Evolutionary conservation across 2,888 invertebrate genomes (phyloP).

Genomic region (Hydrotaea diabolus): DNA sequence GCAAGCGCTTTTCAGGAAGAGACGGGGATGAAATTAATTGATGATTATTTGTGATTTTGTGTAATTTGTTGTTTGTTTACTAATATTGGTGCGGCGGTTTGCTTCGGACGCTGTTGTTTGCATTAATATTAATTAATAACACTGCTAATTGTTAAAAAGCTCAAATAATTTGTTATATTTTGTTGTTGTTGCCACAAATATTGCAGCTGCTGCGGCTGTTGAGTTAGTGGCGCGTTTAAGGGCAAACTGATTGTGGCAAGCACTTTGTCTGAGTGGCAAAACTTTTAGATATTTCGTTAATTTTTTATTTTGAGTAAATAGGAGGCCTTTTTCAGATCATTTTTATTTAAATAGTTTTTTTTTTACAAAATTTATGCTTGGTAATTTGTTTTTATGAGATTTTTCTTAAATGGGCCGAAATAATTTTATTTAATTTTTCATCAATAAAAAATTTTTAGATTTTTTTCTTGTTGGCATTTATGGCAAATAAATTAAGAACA

Average conservation of each 20-base stretch:
- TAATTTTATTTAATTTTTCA: constrained; percentile 24
- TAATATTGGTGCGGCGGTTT: constrained; percentile 41
- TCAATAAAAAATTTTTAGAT: constrained; percentile 16
- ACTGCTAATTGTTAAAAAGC: constrained; percentile 52
- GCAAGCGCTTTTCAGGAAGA: constrained; percentile 28
- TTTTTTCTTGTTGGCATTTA: constrained; percentile 43
- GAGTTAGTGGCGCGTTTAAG: no score
- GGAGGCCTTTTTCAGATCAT: neutral
- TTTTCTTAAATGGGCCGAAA: no score
- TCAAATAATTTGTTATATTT: constrained; percentile 45
- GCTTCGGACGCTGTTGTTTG: constrained; percentile 30
- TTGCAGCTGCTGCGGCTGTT: constrained; percentile 25
- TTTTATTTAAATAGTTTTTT: constrained; percentile 48
- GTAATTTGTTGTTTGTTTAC: constrained; percentile 35
- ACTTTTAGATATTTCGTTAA: neutral
- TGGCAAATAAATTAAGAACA: constrained; percentile 49
- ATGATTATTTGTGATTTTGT: constrained; percentile 27
- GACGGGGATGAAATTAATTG: constrained; percentile 19
- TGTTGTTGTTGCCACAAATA: constrained; percentile 39
- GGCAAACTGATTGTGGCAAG: no score
- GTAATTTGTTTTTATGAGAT: no score
- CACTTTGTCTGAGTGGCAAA: neutral
- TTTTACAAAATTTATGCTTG: neutral
- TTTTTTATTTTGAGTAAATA: constrained; percentile 5
- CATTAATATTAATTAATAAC: constrained; percentile 49